phyloP scores from a whole-genome alignment of 2,797 vertebrate genomes.

The Chrosomus eos region DNA sequence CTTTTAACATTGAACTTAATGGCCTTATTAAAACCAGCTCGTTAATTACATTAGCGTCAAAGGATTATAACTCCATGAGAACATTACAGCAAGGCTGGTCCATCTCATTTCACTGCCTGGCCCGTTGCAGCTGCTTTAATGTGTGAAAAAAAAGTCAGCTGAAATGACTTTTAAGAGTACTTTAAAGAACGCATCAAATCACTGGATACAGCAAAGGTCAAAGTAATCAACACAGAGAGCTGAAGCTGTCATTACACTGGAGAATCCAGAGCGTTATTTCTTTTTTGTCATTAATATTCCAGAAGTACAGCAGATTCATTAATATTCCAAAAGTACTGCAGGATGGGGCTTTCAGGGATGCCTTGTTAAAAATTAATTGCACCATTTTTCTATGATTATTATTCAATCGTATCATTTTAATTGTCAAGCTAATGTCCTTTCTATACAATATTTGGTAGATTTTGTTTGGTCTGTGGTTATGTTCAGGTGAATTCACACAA shows the following conservation, averaged over 20 bases:
- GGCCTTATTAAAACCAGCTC: conserved; percentile 59
- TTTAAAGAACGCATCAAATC: conserved; percentile 55
- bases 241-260: conserved; percentile 29
- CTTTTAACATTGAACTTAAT: conserved; percentile 56
- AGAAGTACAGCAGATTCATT: conserved; percentile 42
- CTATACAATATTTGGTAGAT: conserved; percentile 17
- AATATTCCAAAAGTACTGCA: conserved; percentile 43
- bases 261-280: conserved; percentile 39
- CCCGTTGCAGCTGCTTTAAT: conserved; percentile 52
- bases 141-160: conserved; percentile 29
- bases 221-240: conserved; percentile 42
- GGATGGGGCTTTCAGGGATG: conserved; percentile 36
- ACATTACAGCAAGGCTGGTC: conserved; percentile 54
- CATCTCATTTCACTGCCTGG: conserved; percentile 62
- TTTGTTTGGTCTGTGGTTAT: not conserved
- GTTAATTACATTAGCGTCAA: conserved; percentile 59
- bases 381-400: conserved; percentile 20
- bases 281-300: conserved; percentile 41
- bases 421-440: conserved; percentile 11
- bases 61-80: conserved; percentile 59
- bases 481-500: not conserved
- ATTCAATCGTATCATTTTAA: conserved; percentile 27
- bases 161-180: conserved; percentile 48
- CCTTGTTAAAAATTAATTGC: conserved; percentile 43
- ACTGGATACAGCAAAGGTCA: conserved; percentile 39